Conservation (phyloP, 2,113 vertebrate genomes). For the Pterocles burchelli region DNA sequence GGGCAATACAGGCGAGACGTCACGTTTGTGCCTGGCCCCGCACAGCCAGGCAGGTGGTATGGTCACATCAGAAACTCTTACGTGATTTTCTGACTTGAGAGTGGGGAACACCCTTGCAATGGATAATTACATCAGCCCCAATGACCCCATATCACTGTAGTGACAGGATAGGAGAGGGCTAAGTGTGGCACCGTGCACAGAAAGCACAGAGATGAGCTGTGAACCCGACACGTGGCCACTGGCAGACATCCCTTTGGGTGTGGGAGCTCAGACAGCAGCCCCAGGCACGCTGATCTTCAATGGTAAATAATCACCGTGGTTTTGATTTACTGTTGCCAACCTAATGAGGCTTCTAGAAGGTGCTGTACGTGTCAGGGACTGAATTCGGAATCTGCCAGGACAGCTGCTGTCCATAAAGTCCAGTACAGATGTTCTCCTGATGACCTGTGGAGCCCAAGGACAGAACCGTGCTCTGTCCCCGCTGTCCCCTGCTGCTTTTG, state of each 20-base stretch:
- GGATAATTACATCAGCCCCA: background rate
- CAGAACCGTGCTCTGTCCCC: background rate
- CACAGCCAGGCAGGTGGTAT: background rate
- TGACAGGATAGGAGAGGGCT: background rate
- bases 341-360: background rate
- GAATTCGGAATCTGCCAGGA: background rate
- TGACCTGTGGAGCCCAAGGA: background rate
- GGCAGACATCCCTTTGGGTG: background rate
- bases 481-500: background rate
- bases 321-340: background rate
- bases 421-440: background rate
- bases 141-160: rapidly evolving
- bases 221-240: background rate
- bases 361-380: background rate
- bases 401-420: background rate
- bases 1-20: background rate
- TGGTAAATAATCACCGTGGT: background rate
- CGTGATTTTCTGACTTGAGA: background rate
- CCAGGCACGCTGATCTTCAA: rapidly evolving
- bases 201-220: background rate
- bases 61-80: rapidly evolving
- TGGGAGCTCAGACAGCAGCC: background rate
- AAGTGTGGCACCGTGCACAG: rapidly evolving
- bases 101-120: background rate
- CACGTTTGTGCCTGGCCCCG: background rate